Evolutionary conservation across 2,113 vertebrate species (phyloP).

Genomic region (Oophaga pumilio): DNA sequence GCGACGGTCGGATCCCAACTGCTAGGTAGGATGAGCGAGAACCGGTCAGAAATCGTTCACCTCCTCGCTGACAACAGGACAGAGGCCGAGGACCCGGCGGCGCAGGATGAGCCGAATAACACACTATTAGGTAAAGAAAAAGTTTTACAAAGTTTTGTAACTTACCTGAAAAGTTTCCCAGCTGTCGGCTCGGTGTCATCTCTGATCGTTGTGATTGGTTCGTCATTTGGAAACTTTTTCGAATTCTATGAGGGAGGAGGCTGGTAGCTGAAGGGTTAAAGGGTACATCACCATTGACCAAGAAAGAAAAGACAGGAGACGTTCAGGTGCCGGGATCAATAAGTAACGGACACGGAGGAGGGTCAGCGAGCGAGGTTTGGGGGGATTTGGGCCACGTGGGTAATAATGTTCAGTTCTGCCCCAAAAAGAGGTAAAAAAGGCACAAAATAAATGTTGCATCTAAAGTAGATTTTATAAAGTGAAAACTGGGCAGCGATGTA

Average conservation of each 20-base stretch:
- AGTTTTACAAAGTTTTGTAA: background rate
- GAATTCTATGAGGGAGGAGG: background rate
- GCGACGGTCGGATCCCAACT: slow-evolving; percentile 14
- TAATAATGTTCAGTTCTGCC: too few relatives aligned
- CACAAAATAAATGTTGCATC: too few relatives aligned
- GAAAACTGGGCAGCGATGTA: too few relatives aligned
- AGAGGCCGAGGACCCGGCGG: slow-evolving; percentile 41
- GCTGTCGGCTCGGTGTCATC: background rate
- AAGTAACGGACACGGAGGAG: background rate
- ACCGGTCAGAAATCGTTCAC: slow-evolving; percentile 43
- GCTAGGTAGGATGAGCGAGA: slow-evolving; percentile 65
- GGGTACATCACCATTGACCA: background rate
- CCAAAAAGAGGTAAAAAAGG: too few relatives aligned
- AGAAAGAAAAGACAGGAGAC: background rate
- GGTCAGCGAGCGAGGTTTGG: too few relatives aligned
- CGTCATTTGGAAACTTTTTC: background rate
- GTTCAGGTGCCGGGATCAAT: too few relatives aligned
- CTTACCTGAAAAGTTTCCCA: background rate
- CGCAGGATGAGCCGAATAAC: slow-evolving; percentile 24
- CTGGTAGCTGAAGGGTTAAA: background rate
- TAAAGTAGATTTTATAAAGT: too few relatives aligned
- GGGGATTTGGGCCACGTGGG: too few relatives aligned
- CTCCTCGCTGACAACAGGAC: slow-evolving; percentile 62
- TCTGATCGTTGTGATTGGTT: background rate
- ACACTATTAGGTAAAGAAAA: slow-evolving; percentile 53